phyloP scores from a whole-genome alignment of 2,113 vertebrate species.

The Podarcis cretensis region DNA sequence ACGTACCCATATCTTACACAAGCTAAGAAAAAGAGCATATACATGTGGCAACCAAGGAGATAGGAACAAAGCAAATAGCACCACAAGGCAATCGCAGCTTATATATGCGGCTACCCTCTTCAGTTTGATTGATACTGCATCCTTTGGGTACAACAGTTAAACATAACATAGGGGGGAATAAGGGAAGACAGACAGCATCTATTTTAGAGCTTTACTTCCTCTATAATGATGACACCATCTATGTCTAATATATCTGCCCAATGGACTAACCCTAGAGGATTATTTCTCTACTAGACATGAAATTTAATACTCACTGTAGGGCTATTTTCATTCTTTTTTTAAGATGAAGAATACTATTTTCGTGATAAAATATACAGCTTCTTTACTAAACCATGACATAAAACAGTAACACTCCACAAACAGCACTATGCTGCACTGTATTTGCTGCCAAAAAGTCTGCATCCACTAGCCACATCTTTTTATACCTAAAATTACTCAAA shows the following conservation, averaged over 20 bases:
- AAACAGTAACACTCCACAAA: background rate
- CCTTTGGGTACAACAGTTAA: slow-evolving; percentile 7
- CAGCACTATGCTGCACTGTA: background rate
- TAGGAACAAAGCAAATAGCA: background rate
- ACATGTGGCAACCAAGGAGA: background rate
- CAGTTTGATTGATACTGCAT: background rate
- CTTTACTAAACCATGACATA: background rate
- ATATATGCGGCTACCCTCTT: background rate
- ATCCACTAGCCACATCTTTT: background rate
- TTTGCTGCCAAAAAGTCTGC: background rate
- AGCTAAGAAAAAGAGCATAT: background rate
- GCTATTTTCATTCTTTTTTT: background rate
- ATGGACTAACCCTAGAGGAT: background rate
- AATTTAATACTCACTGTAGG: background rate
- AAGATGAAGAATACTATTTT: background rate
- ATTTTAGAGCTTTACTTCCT: slow-evolving; percentile 18
- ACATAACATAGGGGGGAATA: background rate
- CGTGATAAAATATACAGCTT: background rate
- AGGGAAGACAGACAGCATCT: background rate
- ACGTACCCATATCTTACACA: background rate
- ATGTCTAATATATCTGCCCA: background rate
- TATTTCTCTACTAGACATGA: background rate
- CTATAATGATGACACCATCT: background rate
- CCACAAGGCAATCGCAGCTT: background rate
- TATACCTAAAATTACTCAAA: background rate